Conservation (phyloP, 92 coral and sea anemone species). For the Epizoanthus ramosus region DNA sequence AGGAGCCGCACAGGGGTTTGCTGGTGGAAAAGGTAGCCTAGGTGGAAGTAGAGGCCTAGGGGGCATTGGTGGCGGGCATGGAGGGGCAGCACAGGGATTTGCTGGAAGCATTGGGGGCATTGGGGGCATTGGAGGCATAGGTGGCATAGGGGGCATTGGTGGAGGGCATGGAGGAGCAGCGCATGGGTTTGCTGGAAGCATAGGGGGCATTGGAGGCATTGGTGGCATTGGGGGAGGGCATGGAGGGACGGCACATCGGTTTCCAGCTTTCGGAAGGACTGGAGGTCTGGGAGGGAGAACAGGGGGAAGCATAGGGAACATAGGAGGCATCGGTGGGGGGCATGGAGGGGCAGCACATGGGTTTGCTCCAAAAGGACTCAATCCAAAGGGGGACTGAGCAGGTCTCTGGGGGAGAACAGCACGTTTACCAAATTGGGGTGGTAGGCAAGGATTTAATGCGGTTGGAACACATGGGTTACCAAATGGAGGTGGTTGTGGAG, state of each 20-base stretch:
- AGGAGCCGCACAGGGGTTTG: constrained; percentile 27
- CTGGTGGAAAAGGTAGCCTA: constrained; percentile 2
- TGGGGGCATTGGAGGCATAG: constrained; percentile 61
- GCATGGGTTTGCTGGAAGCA: constrained; percentile 17
- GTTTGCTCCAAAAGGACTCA: constrained; percentile 46
- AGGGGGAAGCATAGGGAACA: constrained; percentile 40
- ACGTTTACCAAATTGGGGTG: constrained; percentile 25
- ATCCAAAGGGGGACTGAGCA: constrained; percentile 42
- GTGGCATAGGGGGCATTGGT: constrained; percentile 33
- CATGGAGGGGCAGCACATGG: constrained; percentile 46
- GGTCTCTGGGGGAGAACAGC: constrained; percentile 51
- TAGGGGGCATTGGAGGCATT: constrained; percentile 59
- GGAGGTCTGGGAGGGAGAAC: constrained; percentile 48
- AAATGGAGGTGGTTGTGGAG: constrained; percentile 50
- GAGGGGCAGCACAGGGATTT: constrained; percentile 29
- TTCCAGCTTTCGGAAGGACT: constrained; percentile 38
- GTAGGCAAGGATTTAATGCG: constrained; percentile 4
- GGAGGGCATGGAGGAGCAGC: constrained; percentile 42
- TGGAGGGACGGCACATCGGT: constrained; percentile 52
- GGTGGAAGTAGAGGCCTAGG: constrained; percentile 8
- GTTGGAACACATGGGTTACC: constrained; percentile 50
- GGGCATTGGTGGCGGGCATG: constrained; percentile 34
- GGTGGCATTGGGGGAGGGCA: constrained; percentile 60
- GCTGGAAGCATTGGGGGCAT: constrained; percentile 21
- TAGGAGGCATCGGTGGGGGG: constrained; percentile 42